These are phyloP conservation scores for Oreochromis aureus DNA, from an alignment of 2,113 vertebrate species.

Conservation along the genomic window DNA sequence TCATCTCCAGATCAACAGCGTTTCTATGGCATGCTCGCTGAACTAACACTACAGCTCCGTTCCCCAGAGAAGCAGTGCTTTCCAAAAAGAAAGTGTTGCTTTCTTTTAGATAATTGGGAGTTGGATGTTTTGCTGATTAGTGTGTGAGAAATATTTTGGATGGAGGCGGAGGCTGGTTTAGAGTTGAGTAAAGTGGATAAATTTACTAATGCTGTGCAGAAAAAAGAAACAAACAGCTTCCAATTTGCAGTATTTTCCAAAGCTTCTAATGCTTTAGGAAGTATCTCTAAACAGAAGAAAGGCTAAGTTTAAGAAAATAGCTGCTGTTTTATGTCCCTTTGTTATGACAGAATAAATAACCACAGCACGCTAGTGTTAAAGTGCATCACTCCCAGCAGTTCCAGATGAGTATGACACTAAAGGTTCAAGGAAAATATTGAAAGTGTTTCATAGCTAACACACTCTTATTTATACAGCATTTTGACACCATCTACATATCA, in stretches of 20 bases:
- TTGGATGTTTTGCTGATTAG: constrained; percentile 12
- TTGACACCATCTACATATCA: background rate
- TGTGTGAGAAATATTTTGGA: background rate
- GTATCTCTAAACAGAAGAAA: background rate
- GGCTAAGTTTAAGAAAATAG: background rate
- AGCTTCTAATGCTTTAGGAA: background rate
- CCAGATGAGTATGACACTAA: background rate
- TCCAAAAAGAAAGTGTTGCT: background rate
- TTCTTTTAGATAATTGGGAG: constrained; percentile 22
- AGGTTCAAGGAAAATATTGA: background rate
- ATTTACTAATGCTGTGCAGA: background rate
- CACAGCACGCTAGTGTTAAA: background rate
- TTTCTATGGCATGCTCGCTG: background rate
- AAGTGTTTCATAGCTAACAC: background rate
- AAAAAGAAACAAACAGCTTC: background rate
- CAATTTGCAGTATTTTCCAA: background rate
- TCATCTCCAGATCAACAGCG: background rate
- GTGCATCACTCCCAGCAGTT: background rate
- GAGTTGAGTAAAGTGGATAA: background rate
- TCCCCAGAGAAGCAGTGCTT: background rate
- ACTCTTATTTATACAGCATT: background rate
- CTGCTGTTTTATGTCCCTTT: background rate
- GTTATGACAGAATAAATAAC: background rate
- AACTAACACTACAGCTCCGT: background rate
- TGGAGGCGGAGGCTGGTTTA: background rate